Percentiles rank a stretch among this genome's conserved stretches.
These are phyloP conservation scores for Trissolcus japonicus DNA, from an alignment of 2,888 invertebrate species.

Conservation along the genomic window DNA sequence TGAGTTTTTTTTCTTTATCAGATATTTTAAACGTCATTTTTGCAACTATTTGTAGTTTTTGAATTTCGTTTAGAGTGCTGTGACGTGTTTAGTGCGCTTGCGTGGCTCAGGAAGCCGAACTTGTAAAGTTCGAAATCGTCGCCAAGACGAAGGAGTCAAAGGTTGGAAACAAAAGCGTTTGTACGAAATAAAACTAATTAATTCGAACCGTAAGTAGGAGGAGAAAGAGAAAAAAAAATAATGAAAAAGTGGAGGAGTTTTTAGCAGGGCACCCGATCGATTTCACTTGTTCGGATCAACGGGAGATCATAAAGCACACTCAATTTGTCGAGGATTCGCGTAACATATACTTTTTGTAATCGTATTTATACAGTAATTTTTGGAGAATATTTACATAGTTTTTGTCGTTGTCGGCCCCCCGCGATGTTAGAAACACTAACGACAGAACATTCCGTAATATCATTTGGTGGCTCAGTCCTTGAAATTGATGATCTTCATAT, in stretches of 20 bases:
- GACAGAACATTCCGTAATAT: conserved; percentile 52
- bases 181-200: conserved; percentile 32
- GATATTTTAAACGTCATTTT: no score
- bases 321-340: conserved; percentile 48
- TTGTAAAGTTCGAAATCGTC: no score
- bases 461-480: conserved; percentile 44
- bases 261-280: conserved; percentile 57
- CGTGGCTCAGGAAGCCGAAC: neutral
- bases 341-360: conserved; percentile 1
- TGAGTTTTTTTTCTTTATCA: no score
- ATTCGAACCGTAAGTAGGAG: conserved; percentile 1
- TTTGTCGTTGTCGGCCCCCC: conserved; percentile 32
- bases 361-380: conserved; percentile 48
- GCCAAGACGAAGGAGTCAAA: conserved; percentile 45
- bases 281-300: conserved; percentile 51
- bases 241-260: conserved; percentile 39
- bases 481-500: conserved; percentile 50
- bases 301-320: conserved; percentile 47
- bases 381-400: conserved; percentile 46
- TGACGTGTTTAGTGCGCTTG: conserved; percentile 6
- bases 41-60: no score
- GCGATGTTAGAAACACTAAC: conserved; percentile 34
- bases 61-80: no score
- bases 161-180: conserved; percentile 36
- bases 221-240: conserved; percentile 7